Base-by-base conservation (phyloP, 2,113 vertebrate genomes). In the Paraplagusia blochii region DNA sequence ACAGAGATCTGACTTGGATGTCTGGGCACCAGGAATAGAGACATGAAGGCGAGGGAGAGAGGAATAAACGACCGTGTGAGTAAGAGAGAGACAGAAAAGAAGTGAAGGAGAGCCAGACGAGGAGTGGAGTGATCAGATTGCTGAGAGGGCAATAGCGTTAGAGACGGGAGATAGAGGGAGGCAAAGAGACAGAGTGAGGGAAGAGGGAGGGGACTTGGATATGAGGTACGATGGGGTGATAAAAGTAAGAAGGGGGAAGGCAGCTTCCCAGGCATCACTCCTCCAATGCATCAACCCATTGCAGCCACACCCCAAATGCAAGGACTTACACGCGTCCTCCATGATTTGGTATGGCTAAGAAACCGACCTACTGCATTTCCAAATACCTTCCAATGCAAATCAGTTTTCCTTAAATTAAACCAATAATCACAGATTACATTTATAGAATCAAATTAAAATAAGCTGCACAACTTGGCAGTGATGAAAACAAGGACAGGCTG, bases 1-100 rank as follows among this genome's bases (percentile, higher is more conserved):
- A 75, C 66, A 69, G 79, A 76, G 67, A 69, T 83, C 76, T 89
- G 87, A 88, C 89, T 88, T 90, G 88, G 85, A 85, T 83, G 85
- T 85, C 80, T 85, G 73, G 77, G 74, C 74, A 76, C 60, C 46
- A 44, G 66, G 61, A 74, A 79, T 62, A 74, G 82, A 87, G 82
- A 78, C 81, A 79, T 29, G 55, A 72, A 79, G 69, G 66, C 58
- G 62, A 69, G 52, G 43, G 72, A 76, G 78, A 71, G 55, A 72
- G 35, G 63, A 76, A 66, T 63, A 63, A 55, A 58, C 71, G 74
- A 76, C 66, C 72, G 74, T 55, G 79, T 77, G 69, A 74, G 65
- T 29, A 65, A n/a, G n/a, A n/a, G 71, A 63, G 52, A 73, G 62
- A 50, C 59, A 72, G 45, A 55, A 55, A 62, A 38, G 54, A 38